These are phyloP conservation scores for Drosophila mercatorum DNA, from an alignment of 2,888 invertebrate species.

Conservation along the genomic window DNA sequence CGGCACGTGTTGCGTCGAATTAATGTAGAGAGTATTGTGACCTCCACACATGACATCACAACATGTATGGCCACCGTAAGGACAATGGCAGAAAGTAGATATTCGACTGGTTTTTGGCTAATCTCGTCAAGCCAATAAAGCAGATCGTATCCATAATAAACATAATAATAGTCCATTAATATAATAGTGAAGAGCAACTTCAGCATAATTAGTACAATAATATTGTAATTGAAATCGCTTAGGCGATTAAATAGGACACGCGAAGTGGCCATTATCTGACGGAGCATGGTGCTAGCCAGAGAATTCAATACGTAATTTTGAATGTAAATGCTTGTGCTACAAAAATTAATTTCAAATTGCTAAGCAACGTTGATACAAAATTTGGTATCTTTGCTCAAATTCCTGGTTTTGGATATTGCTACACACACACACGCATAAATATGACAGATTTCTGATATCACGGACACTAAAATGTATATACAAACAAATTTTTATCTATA, in stretches of 20 bases:
- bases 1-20: conserved; percentile 34
- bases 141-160: conserved; percentile 45
- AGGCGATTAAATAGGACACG: conserved; percentile 18
- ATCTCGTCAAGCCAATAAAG: conserved; percentile 53
- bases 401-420: background rate
- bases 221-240: conserved; percentile 28
- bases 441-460: background rate
- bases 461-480: background rate
- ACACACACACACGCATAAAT: background rate
- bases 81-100: conserved; percentile 39
- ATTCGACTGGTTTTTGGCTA: conserved; percentile 19
- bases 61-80: conserved; percentile 33
- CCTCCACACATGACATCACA: conserved; percentile 42
- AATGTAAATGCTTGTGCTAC: conserved; percentile 21
- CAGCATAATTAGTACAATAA: conserved; percentile 33
- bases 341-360: conserved; percentile 21
- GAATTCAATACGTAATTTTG: conserved; percentile 46
- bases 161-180: conserved; percentile 48
- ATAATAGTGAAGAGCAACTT: conserved; percentile 36
- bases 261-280: conserved; percentile 15
- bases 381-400: background rate
- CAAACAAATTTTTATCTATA: background rate
- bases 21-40: conserved; percentile 24
- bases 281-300: conserved; percentile 29
- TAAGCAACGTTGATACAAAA: background rate